Evolutionary conservation across 2,797 vertebrate genomes (phyloP).

Genomic region (Artibeus jamaicensis): DNA sequence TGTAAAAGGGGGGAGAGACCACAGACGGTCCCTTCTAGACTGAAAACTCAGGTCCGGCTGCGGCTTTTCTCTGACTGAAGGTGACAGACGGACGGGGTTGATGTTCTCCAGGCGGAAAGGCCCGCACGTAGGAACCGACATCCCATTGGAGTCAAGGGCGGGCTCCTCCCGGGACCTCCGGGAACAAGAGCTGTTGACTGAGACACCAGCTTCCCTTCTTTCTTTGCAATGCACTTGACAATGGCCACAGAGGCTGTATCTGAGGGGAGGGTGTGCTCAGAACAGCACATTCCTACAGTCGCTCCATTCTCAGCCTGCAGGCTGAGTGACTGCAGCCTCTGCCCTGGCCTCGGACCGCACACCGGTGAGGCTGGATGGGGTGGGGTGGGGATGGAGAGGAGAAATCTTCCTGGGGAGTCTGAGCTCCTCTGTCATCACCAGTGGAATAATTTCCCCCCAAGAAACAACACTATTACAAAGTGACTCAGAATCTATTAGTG

Average conservation of each 20-base stretch:
- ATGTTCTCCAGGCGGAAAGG: not conserved
- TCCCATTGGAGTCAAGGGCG: not conserved
- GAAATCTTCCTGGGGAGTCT: not conserved
- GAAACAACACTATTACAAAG: not conserved
- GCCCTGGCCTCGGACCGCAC: not conserved
- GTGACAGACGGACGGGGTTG: not conserved
- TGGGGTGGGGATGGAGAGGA: not conserved
- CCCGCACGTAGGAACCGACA: not conserved
- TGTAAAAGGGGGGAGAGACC: not conserved
- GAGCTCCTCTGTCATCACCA: not conserved
- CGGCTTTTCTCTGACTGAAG: not conserved
- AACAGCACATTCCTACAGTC: not conserved
- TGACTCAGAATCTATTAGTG: not conserved
- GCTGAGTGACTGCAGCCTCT: not conserved
- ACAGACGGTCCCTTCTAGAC: not conserved
- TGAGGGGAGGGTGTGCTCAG: not conserved
- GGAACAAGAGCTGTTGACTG: not conserved
- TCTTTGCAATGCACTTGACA: not conserved
- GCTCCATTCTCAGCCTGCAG: not conserved
- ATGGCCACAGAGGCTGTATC: not conserved
- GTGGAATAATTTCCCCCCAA: not conserved
- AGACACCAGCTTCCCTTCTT: not conserved
- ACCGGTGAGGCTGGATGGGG: too few species aligned
- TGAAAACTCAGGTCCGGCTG: not conserved
- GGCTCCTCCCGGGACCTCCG: not conserved